These are phyloP conservation scores for Brienomyrus brachyistius DNA, from an alignment of 2,113 vertebrate genomes.

Conservation along the genomic window DNA sequence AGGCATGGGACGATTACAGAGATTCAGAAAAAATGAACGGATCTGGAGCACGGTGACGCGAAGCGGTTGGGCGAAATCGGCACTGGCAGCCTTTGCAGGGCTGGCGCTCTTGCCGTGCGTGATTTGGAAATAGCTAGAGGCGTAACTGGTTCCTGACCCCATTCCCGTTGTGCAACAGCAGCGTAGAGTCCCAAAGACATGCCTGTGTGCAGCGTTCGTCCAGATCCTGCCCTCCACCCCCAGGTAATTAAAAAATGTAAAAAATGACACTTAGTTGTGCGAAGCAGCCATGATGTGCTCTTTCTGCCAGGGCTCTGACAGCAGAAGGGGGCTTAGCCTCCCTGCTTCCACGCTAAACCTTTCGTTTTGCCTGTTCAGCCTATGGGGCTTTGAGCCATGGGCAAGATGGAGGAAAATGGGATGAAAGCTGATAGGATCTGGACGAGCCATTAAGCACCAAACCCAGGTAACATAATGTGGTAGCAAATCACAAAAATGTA, in stretches of 20 bases:
- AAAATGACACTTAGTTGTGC: neutral
- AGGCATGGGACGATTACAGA: neutral
- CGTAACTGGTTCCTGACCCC: neutral
- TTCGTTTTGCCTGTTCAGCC: neutral
- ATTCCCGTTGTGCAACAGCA: neutral
- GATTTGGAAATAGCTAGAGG: neutral
- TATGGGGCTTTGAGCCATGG: neutral
- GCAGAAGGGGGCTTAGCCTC: neutral
- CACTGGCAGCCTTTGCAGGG: neutral
- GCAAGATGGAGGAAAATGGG: neutral
- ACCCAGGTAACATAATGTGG: neutral
- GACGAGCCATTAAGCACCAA: neutral
- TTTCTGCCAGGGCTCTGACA: neutral
- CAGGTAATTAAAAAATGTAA: neutral
- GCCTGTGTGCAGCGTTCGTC: neutral
- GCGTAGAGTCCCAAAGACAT: neutral
- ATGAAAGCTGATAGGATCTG: neutral
- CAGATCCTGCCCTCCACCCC: neutral
- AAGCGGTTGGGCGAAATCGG: neutral
- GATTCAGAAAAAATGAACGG: neutral
- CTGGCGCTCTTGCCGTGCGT: neutral
- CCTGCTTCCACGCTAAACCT: neutral
- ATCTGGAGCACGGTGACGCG: neutral
- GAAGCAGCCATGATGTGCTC: neutral
- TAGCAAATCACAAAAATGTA: neutral